These are phyloP conservation scores for Pogonomyrmex barbatus DNA, from an alignment of 1,140 invertebrate genomes.

Conservation along the genomic window DNA sequence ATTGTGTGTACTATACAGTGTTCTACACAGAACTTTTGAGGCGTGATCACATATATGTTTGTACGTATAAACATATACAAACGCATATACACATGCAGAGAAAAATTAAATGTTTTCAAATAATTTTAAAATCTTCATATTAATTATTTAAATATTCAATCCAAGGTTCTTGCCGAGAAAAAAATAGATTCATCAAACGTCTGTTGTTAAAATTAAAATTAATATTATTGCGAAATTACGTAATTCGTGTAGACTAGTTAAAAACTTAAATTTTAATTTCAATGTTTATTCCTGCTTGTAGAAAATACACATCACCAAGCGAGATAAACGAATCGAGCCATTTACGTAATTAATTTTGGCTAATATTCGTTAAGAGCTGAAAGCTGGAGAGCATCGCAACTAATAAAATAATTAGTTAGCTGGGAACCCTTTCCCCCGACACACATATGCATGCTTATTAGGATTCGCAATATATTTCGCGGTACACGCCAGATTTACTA, in stretches of 20 bases:
- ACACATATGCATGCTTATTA: constrained; percentile 30
- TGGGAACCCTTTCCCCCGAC: neutral
- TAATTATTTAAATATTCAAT: neutral
- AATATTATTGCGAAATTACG: neutral
- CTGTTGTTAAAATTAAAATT: constrained; percentile 1
- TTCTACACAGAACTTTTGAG: neutral
- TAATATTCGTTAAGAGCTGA: constrained; percentile 48
- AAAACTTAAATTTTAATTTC: constrained; percentile 18
- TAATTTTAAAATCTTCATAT: constrained; percentile 1
- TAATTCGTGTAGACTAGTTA: neutral
- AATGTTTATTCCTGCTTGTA: neutral
- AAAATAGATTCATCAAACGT: neutral
- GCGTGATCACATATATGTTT: neutral
- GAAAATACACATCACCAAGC: neutral
- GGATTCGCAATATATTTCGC: constrained; percentile 20
- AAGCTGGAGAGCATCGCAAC: constrained; percentile 11
- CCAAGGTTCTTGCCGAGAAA: neutral
- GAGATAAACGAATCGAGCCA: constrained; percentile 2
- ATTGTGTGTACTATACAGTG: neutral
- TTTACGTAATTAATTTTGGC: constrained; percentile 48
- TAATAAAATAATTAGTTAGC: constrained; percentile 56
- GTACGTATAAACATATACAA: too few relatives aligned
- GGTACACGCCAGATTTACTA: neutral
- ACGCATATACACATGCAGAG: neutral
- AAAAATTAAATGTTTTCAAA: neutral